Percentiles rank a stretch among this genome's conserved stretches.
Conservation (phyloP, 2,113 vertebrate genomes). For the Alosa alosa region DNA sequence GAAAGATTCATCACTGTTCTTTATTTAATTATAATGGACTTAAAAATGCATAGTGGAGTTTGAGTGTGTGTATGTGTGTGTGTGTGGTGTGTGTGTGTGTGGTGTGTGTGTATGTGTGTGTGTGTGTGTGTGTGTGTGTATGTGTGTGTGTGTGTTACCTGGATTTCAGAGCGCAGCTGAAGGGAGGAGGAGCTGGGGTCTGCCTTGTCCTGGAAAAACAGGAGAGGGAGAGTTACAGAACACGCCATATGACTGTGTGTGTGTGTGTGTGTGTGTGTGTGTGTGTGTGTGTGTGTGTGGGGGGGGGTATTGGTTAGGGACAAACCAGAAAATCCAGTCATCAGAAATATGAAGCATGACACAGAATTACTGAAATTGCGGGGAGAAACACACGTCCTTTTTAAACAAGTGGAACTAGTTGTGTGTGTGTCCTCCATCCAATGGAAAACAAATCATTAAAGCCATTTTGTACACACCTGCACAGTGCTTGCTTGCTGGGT, state of each 20-base stretch:
- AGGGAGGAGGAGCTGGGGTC: constrained; percentile 81
- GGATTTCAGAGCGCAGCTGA: constrained; percentile 88
- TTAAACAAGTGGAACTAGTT: neutral
- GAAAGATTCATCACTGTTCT: neutral
- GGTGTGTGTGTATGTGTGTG: neutral
- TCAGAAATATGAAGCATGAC: neutral
- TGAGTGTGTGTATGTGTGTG: neutral
- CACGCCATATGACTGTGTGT: constrained; percentile 16
- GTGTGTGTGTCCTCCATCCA: neutral
- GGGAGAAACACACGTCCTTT: neutral
- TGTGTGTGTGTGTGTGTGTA: neutral
- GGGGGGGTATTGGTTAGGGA: neutral
- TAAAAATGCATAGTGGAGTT: neutral
- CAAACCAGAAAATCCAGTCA: neutral
- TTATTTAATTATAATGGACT: neutral
- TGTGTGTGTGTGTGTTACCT: constrained; percentile 70
- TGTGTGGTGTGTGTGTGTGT: neutral
- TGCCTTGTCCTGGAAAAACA: constrained; percentile 82
- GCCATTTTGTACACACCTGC: neutral
- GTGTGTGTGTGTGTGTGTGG: neutral
- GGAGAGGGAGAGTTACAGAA: constrained; percentile 25
- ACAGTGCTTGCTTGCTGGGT: neutral
- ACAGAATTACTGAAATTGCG: neutral
- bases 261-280: constrained; percentile 1
- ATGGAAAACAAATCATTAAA: neutral